Base-by-base conservation (phyloP, 2,797 vertebrate genomes). In the Lacerta viridis region DNA sequence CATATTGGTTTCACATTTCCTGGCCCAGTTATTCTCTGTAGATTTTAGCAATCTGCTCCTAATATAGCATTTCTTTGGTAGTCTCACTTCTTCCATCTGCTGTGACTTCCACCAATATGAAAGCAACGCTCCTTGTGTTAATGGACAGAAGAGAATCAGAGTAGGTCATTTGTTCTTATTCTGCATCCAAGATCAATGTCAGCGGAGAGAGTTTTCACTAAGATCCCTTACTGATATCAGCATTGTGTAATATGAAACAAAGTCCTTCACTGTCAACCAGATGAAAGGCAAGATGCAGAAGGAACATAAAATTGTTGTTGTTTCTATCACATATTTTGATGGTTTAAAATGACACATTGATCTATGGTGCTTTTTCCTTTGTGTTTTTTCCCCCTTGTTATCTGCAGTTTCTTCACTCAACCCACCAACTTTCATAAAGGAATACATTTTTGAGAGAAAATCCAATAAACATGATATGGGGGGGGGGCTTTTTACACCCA, bases 11-110 rank as follows among this genome's bases (percentile, higher is more conserved):
- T 84, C 50, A 59, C 27, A n/a, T 64, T 77, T 76, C 8, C 33
- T 29, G 33, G 33, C 23, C 25, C 50, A 39, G 36, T 64, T 41
- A 77, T 39, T 76, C 72, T 64, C 84, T 66, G 39, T 20, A 77
- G 74, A 85, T 77, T 66, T 55, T n/a, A 84, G 27, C 55, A 85
- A 77, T n/a, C 59, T 85, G 55, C 59, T 77, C 39, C 84, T 77
- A 85, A 85, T 84, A 74, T 72, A 74, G 59, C 27, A 85, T 43
- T 75, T 75, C 23, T 61, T 84, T 36, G 43, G 5, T 71, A 84
- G 68, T 9, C 7, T 74, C 46, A 33, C 4, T 74, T 59, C 33
- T 25, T 23, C 82, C 43, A 83, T 84, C 50, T 59, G 71, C 46
- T 59, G 46, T 29, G 41, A 75, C 43, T 50, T 85, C 50, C 41